Evolutionary conservation across 2,113 vertebrate genomes (phyloP).

Genomic region (Actenoides lindsayi): DNA sequence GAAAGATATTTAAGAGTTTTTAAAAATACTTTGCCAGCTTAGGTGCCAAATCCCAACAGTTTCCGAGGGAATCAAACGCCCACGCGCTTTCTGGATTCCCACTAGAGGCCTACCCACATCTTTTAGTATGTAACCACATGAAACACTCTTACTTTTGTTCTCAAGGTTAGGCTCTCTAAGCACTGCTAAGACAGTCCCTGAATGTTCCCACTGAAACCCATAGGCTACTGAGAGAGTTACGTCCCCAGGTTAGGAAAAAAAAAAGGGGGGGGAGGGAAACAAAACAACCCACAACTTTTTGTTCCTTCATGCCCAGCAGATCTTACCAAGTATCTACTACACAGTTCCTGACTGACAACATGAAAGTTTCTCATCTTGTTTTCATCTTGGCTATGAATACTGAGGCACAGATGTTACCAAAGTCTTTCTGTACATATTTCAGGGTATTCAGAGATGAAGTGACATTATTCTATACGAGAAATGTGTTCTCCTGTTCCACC

Average conservation of each 20-base stretch:
- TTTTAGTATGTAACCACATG: neutral
- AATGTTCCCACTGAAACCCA: neutral
- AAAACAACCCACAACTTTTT: neutral
- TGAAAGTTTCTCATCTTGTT: neutral
- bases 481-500: neutral
- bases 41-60: conserved; percentile 56
- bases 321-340: neutral
- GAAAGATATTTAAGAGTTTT: conserved; percentile 10
- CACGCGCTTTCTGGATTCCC: conserved; percentile 47
- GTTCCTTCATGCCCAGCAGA: neutral
- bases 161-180: conserved; percentile 26
- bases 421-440: neutral
- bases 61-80: conserved; percentile 22
- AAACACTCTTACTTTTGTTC: conserved; percentile 24
- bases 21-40: conserved; percentile 29
- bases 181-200: neutral
- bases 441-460: neutral
- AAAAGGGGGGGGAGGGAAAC: no score
- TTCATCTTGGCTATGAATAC: neutral
- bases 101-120: conserved; percentile 27
- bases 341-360: neutral
- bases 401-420: neutral
- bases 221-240: neutral
- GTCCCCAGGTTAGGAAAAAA: neutral
- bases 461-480: neutral